Evolutionary conservation across 23 tunicate species (phyloP), one percentile per base, ranked within the genome.

Genomic region (Trididemnum nubilum): DNA sequence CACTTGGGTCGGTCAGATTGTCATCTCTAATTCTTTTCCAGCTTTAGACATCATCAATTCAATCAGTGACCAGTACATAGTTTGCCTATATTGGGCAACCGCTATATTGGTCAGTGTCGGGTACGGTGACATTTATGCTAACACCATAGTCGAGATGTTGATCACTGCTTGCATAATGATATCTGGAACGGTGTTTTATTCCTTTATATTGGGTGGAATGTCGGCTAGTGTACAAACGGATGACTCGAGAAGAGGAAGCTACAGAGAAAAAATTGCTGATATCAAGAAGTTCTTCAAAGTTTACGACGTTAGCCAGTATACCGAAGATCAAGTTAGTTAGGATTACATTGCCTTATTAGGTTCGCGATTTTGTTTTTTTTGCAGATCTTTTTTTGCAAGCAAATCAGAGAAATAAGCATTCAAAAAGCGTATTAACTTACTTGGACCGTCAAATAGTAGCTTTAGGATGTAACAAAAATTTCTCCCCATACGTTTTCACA

Each of bases 221-320:
- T 86, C 98, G 31, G 98, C 98, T 30, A 88, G 81, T 33, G 65
- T 93, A 32, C 98, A 93, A 79, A 85, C 92, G 15, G 98, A 93
- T 58, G 98, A 88, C 71, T 80, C 73, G 0, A 52, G 80, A 32
- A 36, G 98, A 39, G 98, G 89, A 38, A 80, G 67, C 23, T 93
- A 87, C 80, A 88, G 84, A 67, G 89, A 80, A 54, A 64, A 80
- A 33, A 27, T 93, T n/a, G 50, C 80, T 24, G 93, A 93, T 83
- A 93, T 93, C 49, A 35, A 61, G 36, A 88, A 88, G 66, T 93
- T 93, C 40, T 93, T 93, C 86, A 93, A 93, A 28, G 83, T 93
- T 18, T 87, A 93, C 65, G 80, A 93, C 26, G 89, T 93, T 28
- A 73, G 65, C 25, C 73, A 93, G 52, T 83, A 75, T 22, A 93